phyloP scores from a whole-genome alignment of 2,888 invertebrate genomes.

The Pinctada fucata region DNA sequence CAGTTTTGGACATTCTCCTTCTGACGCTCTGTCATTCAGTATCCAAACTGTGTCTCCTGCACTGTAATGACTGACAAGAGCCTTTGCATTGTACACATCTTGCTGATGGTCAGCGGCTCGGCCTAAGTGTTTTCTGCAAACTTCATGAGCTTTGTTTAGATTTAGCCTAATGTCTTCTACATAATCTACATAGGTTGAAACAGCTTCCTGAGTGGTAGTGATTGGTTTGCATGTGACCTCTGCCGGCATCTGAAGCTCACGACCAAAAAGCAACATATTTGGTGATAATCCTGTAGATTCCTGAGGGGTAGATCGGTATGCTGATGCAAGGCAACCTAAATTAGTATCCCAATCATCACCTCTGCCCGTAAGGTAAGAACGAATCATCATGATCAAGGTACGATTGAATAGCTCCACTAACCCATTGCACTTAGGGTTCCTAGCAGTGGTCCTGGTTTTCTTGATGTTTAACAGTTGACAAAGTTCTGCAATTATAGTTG shows the following conservation, averaged over 20 bases:
- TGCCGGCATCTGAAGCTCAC: conserved; percentile 25
- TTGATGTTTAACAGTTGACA: conserved; percentile 33
- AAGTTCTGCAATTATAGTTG: conserved; percentile 18
- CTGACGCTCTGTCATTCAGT: conserved; percentile 23
- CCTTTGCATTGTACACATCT: conserved; percentile 34
- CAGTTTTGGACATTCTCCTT: conserved; percentile 33
- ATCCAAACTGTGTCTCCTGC: conserved; percentile 39
- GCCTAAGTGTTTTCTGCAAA: conserved; percentile 21
- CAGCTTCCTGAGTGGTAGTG: neutral
- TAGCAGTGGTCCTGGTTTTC: conserved; percentile 31
- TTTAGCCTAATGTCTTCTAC: conserved; percentile 14
- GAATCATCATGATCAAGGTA: conserved; percentile 29
- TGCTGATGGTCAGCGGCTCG: conserved; percentile 25
- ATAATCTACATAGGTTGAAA: conserved; percentile 19
- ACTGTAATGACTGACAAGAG: conserved; percentile 19
- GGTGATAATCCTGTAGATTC: conserved; percentile 34
- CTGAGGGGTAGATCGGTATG: conserved; percentile 32
- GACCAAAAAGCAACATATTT: conserved; percentile 34
- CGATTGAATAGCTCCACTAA: conserved; percentile 33
- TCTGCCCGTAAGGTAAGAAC: conserved; percentile 15
- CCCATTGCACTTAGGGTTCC: conserved; percentile 36
- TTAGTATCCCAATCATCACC: conserved; percentile 39
- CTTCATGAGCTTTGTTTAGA: neutral
- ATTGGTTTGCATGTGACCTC: conserved; percentile 23
- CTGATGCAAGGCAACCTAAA: conserved; percentile 20